Evolutionary conservation across 2,888 invertebrate species (phyloP).

Genomic region (Lydus trimaculatus): DNA sequence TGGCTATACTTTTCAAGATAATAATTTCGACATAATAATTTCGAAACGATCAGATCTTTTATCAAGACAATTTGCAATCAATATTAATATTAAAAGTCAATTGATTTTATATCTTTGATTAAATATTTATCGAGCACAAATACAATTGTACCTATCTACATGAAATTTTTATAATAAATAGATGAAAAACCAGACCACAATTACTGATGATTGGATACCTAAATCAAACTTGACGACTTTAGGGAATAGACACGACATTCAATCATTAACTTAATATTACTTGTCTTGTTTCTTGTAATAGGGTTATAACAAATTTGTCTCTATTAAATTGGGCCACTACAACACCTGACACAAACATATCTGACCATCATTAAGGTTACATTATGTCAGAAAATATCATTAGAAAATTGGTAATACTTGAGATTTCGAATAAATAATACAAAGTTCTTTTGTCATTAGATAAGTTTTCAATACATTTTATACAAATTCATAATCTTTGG

Average conservation of each 20-base stretch:
- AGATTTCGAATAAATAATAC: too few species aligned
- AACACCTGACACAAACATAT: conserved; percentile 26
- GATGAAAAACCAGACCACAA: conserved; percentile 31
- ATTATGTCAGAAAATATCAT: conserved; percentile 12
- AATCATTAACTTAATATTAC: conserved; percentile 29
- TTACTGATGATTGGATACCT: conserved; percentile 36
- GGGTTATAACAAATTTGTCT: conserved; percentile 24
- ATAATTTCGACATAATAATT: background rate
- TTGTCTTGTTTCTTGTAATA: conserved; percentile 25
- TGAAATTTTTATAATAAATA: conserved; percentile 14
- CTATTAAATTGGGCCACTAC: conserved; percentile 22
- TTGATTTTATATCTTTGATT: background rate
- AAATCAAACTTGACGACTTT: conserved; percentile 24
- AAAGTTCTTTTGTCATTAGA: too few species aligned
- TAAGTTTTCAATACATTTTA: too few species aligned
- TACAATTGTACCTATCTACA: background rate
- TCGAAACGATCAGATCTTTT: background rate
- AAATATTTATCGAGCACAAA: background rate
- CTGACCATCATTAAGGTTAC: conserved; percentile 18
- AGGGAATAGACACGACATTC: conserved; percentile 33
- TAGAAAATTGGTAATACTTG: too few species aligned
- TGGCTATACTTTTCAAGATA: background rate
- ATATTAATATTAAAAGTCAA: background rate
- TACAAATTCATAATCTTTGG: background rate
- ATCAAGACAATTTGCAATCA: background rate